phyloP scores from a whole-genome alignment of 2,797 vertebrate species.

The Kryptolebias ocellatus region DNA sequence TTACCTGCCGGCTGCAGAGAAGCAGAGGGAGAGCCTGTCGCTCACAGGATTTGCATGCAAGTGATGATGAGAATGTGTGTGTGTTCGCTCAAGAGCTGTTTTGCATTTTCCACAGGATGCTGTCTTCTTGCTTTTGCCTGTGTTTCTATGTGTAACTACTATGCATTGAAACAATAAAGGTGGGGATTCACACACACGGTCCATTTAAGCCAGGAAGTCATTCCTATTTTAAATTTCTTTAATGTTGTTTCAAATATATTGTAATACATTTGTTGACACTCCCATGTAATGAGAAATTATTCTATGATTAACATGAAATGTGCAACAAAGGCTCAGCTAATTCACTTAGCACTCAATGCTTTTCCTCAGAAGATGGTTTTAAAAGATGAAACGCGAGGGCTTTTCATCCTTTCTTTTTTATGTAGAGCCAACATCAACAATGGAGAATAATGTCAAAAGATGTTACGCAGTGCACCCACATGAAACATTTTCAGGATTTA shows the following conservation, averaged over 20 bases:
- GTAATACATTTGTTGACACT: conserved; percentile 27
- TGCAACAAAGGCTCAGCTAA: conserved; percentile 58
- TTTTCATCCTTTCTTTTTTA: conserved; percentile 61
- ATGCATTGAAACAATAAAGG: conserved; percentile 28
- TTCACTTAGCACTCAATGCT: conserved; percentile 56
- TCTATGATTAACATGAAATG: conserved; percentile 51
- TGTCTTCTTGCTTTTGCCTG: conserved; percentile 18
- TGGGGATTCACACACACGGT: conserved; percentile 34
- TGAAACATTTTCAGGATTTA: conserved; percentile 14
- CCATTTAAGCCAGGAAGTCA: conserved; percentile 22
- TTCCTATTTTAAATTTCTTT: conserved; percentile 36
- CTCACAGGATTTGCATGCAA: conserved; percentile 73
- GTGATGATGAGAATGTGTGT: conserved; percentile 25
- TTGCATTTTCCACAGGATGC: conserved; percentile 58
- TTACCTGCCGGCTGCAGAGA: conserved; percentile 30
- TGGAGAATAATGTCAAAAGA: conserved; percentile 36
- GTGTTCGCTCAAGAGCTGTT: conserved; percentile 50
- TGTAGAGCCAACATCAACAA: conserved; percentile 42
- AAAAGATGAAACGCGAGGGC: conserved; percentile 59
- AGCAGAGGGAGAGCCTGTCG: conserved; percentile 28
- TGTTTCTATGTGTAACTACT: conserved; percentile 24
- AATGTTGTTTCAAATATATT: conserved; percentile 26
- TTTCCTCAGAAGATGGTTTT: conserved; percentile 52
- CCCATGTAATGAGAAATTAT: conserved; percentile 59
- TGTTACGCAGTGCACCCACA: conserved; percentile 12